Base-by-base conservation (phyloP, 2,113 vertebrate genomes). In the Oncorhynchus mykiss region DNA sequence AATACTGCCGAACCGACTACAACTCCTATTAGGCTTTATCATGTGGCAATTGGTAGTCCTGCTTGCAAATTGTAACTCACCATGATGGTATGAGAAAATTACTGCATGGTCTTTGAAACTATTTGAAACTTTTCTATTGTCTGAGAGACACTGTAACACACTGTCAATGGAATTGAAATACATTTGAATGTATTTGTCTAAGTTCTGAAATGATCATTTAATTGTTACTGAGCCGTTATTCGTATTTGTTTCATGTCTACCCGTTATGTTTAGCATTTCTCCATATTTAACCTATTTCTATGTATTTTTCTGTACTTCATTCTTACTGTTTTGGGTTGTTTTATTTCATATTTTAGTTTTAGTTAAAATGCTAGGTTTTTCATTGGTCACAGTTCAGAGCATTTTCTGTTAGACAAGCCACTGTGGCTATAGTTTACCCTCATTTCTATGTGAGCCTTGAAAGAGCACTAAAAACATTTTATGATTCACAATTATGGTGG, bases 381-480 rank as follows among this genome's bases (percentile, higher is more conserved):
- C 74, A 60, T 45, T 31, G 54, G 20, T 74, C 76, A 51, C 73
- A 29, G 80, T 64, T 71, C 34, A 73, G 57, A 71, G 74, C 80
- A 86, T 75, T 85, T 84, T 84, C 49, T 84, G 74, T 81, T 79
- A 72, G 82, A 84, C 4, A 67, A 84, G 78, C 81, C 89, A 78
- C 82, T 78, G 51, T 84, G 81, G 70, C 59, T 3, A 72, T 81
- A 74, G 72, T 79, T 22, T 48, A 64, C 67, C 48, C 11, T 74
- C 34, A 80, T 86, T 74, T 72, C 60, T 70, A 80, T 75, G 74
- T 85, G 81, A 90, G 83, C 72, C 80, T 82, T 84, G 69, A 80
- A 78, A 85, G 59, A 83, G 80, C 85, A 91, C 84, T 84, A 88
- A 89, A 91, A 57, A 31, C 51, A 74, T 86, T 87, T 85, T 75